Evolutionary conservation across 2,888 invertebrate species (phyloP).

Genomic region (Epicampocera succincta): DNA sequence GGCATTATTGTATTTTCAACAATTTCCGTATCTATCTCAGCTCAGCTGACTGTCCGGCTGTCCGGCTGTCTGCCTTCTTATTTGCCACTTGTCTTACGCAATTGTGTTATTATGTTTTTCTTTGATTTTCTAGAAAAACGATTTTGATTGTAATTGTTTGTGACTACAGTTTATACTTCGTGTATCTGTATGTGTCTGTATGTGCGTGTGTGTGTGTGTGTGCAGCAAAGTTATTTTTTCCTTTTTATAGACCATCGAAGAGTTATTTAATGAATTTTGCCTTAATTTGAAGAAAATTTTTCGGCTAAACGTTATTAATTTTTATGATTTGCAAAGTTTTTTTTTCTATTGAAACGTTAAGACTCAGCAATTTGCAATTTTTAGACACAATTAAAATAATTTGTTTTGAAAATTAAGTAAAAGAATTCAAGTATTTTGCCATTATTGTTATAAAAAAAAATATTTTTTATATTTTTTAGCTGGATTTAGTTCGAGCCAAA

Average conservation of each 20-base stretch:
- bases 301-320: slow-evolving; percentile 1
- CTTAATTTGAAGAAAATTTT: neutral
- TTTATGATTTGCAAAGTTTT: neutral
- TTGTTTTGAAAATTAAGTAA: no score
- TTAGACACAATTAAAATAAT: slow-evolving; percentile 62
- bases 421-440: no score
- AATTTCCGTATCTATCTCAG: slow-evolving; percentile 28
- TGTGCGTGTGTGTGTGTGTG: slow-evolving; percentile 3
- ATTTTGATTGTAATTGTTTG: slow-evolving; percentile 58
- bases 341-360: no score
- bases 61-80: slow-evolving; percentile 3
- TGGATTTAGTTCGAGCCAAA: no score
- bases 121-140: slow-evolving; percentile 29
- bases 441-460: no score
- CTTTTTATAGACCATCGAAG: slow-evolving; percentile 22
- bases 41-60: neutral
- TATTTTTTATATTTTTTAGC: no score
- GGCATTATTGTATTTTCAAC: slow-evolving; percentile 27
- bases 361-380: neutral
- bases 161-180: slow-evolving; percentile 17
- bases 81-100: slow-evolving; percentile 66
- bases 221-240: slow-evolving; percentile 17
- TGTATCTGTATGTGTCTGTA: neutral
- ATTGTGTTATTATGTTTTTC: slow-evolving; percentile 9
- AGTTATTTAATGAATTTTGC: slow-evolving; percentile 36